Evolutionary conservation across 37 sponge, comb jelly and placozoan species (phyloP).

Genomic region (Crambe crambe): DNA sequence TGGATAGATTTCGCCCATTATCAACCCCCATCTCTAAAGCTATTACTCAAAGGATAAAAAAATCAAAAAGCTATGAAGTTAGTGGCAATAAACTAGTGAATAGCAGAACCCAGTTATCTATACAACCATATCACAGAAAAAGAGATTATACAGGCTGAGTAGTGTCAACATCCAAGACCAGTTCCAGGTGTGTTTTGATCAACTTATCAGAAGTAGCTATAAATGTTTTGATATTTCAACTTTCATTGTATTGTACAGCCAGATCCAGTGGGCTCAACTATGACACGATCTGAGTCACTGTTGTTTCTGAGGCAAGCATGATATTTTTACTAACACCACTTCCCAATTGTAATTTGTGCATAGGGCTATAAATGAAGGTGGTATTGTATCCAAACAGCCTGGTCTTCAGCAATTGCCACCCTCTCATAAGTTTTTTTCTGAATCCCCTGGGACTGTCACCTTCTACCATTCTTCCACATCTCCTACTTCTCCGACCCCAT

Average conservation of each 20-base stretch:
- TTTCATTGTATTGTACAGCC: background rate
- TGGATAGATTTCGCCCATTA: constrained; percentile 17
- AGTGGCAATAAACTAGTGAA: background rate
- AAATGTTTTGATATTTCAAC: background rate
- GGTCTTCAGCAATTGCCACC: too few species aligned
- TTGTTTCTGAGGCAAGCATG: background rate
- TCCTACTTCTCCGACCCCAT: too few species aligned
- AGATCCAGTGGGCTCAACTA: background rate
- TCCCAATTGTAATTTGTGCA: background rate
- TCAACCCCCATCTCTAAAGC: constrained; percentile 56
- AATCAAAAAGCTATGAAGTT: constrained; percentile 39
- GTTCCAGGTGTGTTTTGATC: background rate
- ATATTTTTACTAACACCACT: background rate
- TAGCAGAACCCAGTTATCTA: too few species aligned
- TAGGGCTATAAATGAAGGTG: background rate
- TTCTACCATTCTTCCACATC: too few species aligned
- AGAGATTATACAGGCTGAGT: constrained; percentile 17
- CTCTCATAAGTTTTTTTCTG: too few species aligned
- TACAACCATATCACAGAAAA: too few species aligned
- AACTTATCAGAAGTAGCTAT: background rate
- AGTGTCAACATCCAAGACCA: constrained; percentile 14
- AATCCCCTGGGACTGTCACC: too few species aligned
- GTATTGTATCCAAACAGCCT: background rate
- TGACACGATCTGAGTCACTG: background rate
- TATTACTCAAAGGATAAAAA: constrained; percentile 21